A percentile compares a stretch with the other conserved stretches of the same genome.
Evolutionary conservation across 2,888 invertebrate species (phyloP).

Genomic region (Cataglyphis altisquamis): DNA sequence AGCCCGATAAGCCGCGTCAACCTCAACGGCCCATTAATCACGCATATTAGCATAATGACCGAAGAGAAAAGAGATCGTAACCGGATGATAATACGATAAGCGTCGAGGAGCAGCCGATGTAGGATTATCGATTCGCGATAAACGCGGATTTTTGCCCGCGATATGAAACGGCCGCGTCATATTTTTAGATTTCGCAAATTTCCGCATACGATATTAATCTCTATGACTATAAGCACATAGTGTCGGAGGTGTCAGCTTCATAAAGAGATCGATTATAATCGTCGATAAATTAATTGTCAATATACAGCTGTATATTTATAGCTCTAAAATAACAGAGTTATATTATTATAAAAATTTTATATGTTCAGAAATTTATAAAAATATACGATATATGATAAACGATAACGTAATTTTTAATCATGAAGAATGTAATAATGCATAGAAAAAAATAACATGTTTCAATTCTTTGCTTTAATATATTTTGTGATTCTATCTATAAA

Average conservation of each 20-base stretch:
- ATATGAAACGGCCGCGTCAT: neutral
- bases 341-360: constrained; percentile 15
- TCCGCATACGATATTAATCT: constrained; percentile 24
- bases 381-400: neutral
- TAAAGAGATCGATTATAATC: constrained; percentile 3
- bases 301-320: constrained; percentile 9
- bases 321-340: constrained; percentile 17
- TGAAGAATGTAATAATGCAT: neutral
- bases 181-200: constrained; percentile 23
- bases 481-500: neutral
- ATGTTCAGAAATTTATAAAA: constrained; percentile 15
- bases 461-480: neutral
- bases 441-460: neutral
- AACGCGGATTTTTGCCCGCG: neutral
- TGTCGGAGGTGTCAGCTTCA: neutral
- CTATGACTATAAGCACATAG: neutral
- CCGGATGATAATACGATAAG: constrained; percentile 33
- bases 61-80: neutral
- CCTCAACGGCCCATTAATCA: constrained; percentile 78
- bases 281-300: constrained; percentile 29
- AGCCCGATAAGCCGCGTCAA: constrained; percentile 68
- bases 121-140: constrained; percentile 24
- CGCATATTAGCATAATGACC: constrained; percentile 68
- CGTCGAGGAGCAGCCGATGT: constrained; percentile 4
- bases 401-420: neutral